A percentile compares a stretch with the other conserved stretches of the same genome.
These are phyloP conservation scores for Drepanosiphum platanoidis DNA, from an alignment of 2,888 invertebrate genomes.

Conservation along the genomic window DNA sequence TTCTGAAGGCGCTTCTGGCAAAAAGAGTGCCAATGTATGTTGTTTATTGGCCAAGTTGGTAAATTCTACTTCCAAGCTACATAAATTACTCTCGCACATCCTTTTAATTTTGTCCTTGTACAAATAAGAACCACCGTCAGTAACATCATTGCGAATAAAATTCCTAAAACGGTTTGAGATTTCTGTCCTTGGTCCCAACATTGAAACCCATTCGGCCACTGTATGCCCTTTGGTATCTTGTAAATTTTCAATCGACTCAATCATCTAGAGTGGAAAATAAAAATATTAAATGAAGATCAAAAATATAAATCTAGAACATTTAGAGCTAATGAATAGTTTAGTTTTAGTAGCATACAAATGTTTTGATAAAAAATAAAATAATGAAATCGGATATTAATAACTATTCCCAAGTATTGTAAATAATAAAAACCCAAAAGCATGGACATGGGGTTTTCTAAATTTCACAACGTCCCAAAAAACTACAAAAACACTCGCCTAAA, in stretches of 20 bases:
- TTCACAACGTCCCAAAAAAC: too few relatives aligned
- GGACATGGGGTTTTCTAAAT: too few relatives aligned
- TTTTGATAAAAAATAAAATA: background rate
- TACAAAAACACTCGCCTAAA: too few relatives aligned
- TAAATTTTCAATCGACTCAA: constrained; percentile 96
- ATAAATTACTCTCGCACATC: constrained; percentile 91
- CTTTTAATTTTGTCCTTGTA: constrained; percentile 92
- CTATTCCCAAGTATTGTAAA: too few relatives aligned
- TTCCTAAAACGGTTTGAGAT: constrained; percentile 90
- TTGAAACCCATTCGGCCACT: constrained; percentile 95
- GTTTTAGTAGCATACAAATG: background rate
- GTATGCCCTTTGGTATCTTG: constrained; percentile 97
- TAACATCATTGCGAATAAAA: constrained; percentile 89
- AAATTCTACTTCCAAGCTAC: constrained; percentile 77
- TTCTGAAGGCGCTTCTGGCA: constrained; percentile 97
- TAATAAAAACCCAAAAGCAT: too few relatives aligned
- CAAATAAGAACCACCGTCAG: constrained; percentile 81
- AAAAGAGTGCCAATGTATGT: constrained; percentile 93
- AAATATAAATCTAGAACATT: background rate
- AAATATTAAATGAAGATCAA: background rate
- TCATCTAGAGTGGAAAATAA: constrained; percentile 70
- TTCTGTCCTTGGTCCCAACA: constrained; percentile 94
- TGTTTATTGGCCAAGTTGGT: constrained; percentile 88
- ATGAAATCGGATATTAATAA: too few relatives aligned
- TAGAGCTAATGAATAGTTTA: background rate